A percentile compares a stretch with the other conserved stretches of the same genome.
Conservation (phyloP, 2,113 vertebrate species). For the Mobula birostris region DNA sequence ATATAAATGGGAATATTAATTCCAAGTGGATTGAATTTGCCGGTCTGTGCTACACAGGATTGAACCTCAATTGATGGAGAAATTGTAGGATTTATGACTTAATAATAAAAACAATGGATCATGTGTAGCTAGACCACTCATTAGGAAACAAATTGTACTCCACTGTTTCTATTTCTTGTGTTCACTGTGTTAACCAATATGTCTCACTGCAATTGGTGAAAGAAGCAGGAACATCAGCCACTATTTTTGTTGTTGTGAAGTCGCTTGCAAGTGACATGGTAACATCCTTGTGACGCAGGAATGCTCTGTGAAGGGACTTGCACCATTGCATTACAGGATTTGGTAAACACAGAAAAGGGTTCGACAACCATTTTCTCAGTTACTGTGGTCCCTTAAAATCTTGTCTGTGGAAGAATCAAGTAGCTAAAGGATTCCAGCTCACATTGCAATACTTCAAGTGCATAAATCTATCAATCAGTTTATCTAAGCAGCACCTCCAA, state of each 20-base stretch:
- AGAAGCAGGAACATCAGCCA: neutral
- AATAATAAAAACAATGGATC: neutral
- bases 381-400: neutral
- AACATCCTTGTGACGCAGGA: neutral
- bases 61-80: neutral
- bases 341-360: neutral
- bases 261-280: neutral
- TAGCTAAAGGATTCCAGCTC: neutral
- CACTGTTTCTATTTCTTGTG: neutral
- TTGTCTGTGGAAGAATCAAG: conserved; percentile 8
- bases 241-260: neutral
- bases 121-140: too few species aligned
- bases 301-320: neutral
- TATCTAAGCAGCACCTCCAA: neutral
- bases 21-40: neutral
- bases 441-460: conserved; percentile 8
- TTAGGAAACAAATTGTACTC: conserved; percentile 5
- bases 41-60: neutral
- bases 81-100: neutral
- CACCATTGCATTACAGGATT: neutral
- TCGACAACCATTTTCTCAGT: neutral
- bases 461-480: neutral
- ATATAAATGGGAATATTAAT: neutral
- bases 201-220: neutral
- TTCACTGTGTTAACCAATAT: neutral